A percentile compares a stretch with the other conserved stretches of the same genome.
phyloP scores from a whole-genome alignment of 1,140 invertebrate species.

The Bombus pascuorum region DNA sequence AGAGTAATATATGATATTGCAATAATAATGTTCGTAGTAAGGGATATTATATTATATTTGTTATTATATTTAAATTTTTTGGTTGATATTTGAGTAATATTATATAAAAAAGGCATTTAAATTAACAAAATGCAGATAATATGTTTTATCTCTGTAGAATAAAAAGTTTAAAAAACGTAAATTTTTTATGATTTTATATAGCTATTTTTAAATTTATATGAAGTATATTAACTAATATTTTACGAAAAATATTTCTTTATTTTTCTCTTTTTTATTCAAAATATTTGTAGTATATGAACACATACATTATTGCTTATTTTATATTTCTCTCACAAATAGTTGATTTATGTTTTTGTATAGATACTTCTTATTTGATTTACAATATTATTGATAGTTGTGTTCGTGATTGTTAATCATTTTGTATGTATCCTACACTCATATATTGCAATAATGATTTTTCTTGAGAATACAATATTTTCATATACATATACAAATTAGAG shows the following conservation, averaged over 20 bases:
- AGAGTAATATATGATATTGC: background rate
- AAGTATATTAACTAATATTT: background rate
- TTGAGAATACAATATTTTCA: background rate
- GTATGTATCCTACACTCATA: background rate
- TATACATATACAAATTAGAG: background rate
- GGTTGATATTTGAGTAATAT: background rate
- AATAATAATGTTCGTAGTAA: background rate
- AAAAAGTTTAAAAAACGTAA: background rate
- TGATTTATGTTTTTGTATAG: background rate
- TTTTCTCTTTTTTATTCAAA: background rate
- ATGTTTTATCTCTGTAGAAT: background rate
- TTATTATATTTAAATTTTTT: background rate
- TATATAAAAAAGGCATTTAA: background rate
- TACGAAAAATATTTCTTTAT: background rate
- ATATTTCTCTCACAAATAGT: background rate
- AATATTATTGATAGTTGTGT: background rate
- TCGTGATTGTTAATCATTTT: background rate
- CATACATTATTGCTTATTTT: background rate
- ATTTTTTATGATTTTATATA: background rate
- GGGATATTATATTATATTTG: too few relatives aligned
- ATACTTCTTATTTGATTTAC: background rate
- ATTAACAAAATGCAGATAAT: background rate
- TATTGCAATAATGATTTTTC: background rate
- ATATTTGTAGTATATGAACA: background rate
- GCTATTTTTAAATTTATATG: background rate